A percentile compares a stretch with the other conserved stretches of the same genome.
Conservation (phyloP, 1,140 invertebrate species). For the Drosophila kurseongensis region DNA sequence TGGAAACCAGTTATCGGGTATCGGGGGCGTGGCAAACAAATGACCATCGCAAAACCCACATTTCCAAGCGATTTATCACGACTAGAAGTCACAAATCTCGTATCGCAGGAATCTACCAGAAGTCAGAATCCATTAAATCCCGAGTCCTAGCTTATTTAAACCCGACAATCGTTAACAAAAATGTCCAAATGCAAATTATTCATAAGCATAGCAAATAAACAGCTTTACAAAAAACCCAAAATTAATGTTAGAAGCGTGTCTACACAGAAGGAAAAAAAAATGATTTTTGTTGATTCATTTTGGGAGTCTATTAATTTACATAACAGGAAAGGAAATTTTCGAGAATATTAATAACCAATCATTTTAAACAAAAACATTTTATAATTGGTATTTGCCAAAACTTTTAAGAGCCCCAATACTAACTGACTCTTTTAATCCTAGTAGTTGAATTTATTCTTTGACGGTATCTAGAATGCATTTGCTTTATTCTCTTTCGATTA, state of each 20-base stretch:
- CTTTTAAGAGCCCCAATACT: no score
- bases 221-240: constrained; percentile 21
- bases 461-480: no score
- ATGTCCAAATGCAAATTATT: constrained; percentile 44
- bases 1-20: constrained; percentile 22
- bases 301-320: no score
- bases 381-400: no score
- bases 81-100: constrained; percentile 9
- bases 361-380: no score
- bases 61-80: constrained; percentile 40
- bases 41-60: constrained; percentile 21
- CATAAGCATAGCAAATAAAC: constrained; percentile 45
- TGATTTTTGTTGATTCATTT: neutral
- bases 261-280: neutral
- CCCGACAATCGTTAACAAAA: constrained; percentile 29
- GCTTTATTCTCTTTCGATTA: no score
- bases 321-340: no score
- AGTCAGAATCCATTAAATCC: constrained; percentile 4
- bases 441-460: no score
- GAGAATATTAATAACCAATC: no score
- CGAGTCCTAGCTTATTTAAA: constrained; percentile 11
- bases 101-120: neutral
- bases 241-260: constrained; percentile 26
- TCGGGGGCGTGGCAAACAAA: constrained; percentile 30
- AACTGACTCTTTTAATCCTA: no score